Evolutionary conservation across 1,140 invertebrate species (phyloP).

Genomic region (Lepidurus couesii): DNA sequence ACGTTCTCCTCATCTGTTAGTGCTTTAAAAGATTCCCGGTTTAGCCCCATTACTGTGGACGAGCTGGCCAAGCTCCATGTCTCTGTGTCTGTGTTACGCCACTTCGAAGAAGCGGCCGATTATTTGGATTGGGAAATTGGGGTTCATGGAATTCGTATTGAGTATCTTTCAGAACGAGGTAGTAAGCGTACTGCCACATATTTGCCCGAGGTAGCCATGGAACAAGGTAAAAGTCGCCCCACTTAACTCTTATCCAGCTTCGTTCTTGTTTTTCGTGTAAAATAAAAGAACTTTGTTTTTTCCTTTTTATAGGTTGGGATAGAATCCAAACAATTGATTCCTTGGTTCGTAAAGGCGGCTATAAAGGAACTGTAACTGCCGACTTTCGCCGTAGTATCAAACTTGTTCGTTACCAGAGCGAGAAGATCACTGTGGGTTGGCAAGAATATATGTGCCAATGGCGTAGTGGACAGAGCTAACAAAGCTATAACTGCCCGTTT

Average conservation of each 20-base stretch:
- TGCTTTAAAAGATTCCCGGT: conserved; percentile 50
- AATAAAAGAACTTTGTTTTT: not conserved
- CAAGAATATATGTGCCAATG: conserved; percentile 62
- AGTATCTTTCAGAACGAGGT: conserved; percentile 93
- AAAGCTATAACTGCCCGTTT: conserved; percentile 3
- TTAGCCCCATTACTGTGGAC: conserved; percentile 88
- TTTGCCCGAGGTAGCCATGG: conserved; percentile 91
- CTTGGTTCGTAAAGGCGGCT: conserved; percentile 92
- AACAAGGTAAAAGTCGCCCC: conserved; percentile 72
- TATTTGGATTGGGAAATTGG: conserved; percentile 98
- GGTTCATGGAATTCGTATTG: conserved; percentile 96
- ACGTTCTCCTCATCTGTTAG: not conserved
- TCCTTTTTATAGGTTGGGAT: conserved; percentile 72
- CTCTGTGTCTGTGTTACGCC: conserved; percentile 89
- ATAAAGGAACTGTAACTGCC: conserved; percentile 81
- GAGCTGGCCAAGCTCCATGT: conserved; percentile 89
- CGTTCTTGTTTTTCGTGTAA: not conserved
- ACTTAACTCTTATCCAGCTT: not conserved
- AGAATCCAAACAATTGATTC: conserved; percentile 97
- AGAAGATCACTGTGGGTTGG: conserved; percentile 76
- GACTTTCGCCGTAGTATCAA: conserved; percentile 81
- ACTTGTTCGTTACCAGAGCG: conserved; percentile 89
- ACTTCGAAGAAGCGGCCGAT: conserved; percentile 92
- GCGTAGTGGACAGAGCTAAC: conserved; percentile 25
- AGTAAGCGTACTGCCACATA: conserved; percentile 94